Evolutionary conservation across 2,888 invertebrate species (phyloP).

Genomic region (Oligia latruncula): DNA sequence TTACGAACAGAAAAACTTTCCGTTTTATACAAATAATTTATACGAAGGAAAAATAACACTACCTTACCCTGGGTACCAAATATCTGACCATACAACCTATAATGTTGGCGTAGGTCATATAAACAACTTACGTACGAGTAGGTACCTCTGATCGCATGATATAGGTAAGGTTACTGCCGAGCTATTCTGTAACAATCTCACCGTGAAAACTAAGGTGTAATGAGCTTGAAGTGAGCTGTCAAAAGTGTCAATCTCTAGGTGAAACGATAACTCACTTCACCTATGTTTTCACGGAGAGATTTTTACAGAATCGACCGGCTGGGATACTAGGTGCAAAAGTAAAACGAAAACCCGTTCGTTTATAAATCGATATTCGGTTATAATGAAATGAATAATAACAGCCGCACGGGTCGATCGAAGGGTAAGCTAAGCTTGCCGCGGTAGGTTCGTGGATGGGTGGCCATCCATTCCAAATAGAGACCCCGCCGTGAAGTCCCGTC

Average conservation of each 20-base stretch:
- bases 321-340: not conserved
- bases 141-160: slow-evolving; percentile 19
- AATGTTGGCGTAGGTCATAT: slow-evolving; percentile 17
- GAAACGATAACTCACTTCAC: no score
- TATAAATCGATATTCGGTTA: no score
- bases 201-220: no score
- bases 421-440: not conserved
- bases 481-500: not conserved
- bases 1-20: not conserved
- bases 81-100: slow-evolving; percentile 6
- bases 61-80: not conserved
- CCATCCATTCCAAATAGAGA: not conserved
- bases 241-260: no score
- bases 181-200: no score
- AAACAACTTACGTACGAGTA: not conserved
- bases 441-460: not conserved
- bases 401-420: not conserved
- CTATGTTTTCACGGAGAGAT: no score
- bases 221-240: no score
- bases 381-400: not conserved
- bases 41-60: not conserved
- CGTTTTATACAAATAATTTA: not conserved
- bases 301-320: no score
- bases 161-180: no score
- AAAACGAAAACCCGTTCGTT: slow-evolving; percentile 1